phyloP scores from a whole-genome alignment of 1,140 invertebrate genomes.

The Maniola jurtina region DNA sequence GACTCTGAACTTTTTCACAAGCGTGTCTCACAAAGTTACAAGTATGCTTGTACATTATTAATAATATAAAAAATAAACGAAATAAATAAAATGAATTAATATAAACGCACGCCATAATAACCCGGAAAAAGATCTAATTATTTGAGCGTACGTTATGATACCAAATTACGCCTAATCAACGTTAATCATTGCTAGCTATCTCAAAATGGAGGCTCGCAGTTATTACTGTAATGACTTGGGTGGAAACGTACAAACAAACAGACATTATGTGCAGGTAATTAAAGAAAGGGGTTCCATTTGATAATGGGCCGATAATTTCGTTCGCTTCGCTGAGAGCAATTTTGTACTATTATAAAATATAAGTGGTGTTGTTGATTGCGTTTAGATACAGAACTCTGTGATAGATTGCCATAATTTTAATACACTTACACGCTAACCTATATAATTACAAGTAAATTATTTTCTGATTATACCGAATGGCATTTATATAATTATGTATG shows the following conservation, averaged over 20 bases:
- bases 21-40: not conserved
- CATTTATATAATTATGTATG: not conserved
- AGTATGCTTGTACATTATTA: not conserved
- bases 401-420: slow-evolving; percentile 63
- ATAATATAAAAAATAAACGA: slow-evolving; percentile 2
- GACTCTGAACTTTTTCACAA: no score
- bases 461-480: slow-evolving; percentile 6
- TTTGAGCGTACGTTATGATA: slow-evolving; percentile 43
- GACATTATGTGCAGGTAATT: slow-evolving; percentile 72
- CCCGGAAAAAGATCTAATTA: slow-evolving; percentile 51
- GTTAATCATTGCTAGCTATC: slow-evolving; percentile 62
- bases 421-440: slow-evolving; percentile 28
- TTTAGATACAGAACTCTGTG: slow-evolving; percentile 49
- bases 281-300: slow-evolving; percentile 75
- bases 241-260: slow-evolving; percentile 68
- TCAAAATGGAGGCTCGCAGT: slow-evolving; percentile 56
- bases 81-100: slow-evolving; percentile 1
- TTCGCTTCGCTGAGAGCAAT: slow-evolving; percentile 57
- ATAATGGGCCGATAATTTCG: slow-evolving; percentile 73
- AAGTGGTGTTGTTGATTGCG: slow-evolving; percentile 61
- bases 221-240: slow-evolving; percentile 70
- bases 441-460: slow-evolving; percentile 32
- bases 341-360: slow-evolving; percentile 68
- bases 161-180: slow-evolving; percentile 68
- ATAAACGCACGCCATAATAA: slow-evolving; percentile 26